Evolutionary conservation across 2,113 vertebrate genomes (phyloP).

Genomic region (Riparia riparia): DNA sequence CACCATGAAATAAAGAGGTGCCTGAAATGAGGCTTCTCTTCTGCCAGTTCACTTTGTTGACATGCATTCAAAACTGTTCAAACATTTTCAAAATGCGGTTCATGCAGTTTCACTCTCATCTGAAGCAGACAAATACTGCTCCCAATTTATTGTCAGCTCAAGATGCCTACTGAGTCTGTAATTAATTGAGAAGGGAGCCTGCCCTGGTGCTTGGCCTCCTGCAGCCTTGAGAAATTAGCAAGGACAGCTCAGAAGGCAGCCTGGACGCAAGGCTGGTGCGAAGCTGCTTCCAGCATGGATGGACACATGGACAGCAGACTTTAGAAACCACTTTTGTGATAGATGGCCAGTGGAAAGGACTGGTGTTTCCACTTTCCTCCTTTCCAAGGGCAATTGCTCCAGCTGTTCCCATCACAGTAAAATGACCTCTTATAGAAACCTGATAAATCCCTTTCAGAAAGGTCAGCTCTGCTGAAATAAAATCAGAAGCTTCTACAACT

Average conservation of each 20-base stretch:
- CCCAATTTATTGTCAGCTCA: background rate
- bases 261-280: background rate
- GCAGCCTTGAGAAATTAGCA: background rate
- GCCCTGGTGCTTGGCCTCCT: background rate
- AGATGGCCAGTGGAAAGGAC: background rate
- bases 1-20: background rate
- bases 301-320: background rate
- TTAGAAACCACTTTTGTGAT: background rate
- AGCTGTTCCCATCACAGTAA: background rate
- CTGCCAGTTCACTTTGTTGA: background rate
- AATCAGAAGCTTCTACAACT: background rate
- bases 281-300: background rate
- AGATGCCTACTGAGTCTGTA: background rate
- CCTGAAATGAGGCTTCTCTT: background rate
- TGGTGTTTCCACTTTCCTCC: background rate
- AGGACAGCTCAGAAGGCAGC: background rate
- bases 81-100: background rate
- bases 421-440: background rate
- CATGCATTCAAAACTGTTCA: background rate
- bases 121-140: background rate
- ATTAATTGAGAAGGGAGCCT: background rate
- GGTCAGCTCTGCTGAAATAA: background rate
- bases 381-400: background rate
- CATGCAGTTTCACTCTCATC: background rate
- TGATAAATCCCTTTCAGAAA: background rate